Evolutionary conservation across 2,797 vertebrate genomes (phyloP).

Genomic region (Pangasius sanitwongsei): DNA sequence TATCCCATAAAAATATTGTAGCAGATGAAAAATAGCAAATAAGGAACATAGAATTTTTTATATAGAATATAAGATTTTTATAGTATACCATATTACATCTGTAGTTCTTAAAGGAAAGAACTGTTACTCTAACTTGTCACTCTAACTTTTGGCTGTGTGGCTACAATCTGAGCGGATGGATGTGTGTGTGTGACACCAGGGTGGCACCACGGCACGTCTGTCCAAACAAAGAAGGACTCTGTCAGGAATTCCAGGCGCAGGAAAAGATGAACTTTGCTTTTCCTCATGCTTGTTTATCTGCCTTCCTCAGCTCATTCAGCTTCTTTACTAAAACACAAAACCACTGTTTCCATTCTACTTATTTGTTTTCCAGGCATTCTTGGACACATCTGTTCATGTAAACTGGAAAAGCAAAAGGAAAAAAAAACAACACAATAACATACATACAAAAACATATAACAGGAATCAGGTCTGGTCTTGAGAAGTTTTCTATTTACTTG

Average conservation of each 20-base stretch:
- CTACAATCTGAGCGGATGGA: slow-evolving; percentile 35
- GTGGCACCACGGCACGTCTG: slow-evolving; percentile 35
- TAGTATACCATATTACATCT: background rate
- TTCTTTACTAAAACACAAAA: slow-evolving; percentile 32
- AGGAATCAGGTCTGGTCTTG: background rate
- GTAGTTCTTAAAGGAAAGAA: background rate
- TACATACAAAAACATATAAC: background rate
- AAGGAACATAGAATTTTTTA: background rate
- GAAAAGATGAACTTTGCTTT: slow-evolving; percentile 49
- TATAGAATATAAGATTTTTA: background rate
- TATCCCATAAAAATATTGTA: background rate
- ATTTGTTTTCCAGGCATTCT: slow-evolving; percentile 6
- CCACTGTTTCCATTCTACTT: slow-evolving; percentile 25
- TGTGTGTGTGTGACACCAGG: slow-evolving; percentile 37
- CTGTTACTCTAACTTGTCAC: background rate
- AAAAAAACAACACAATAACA: background rate
- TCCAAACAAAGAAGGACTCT: slow-evolving; percentile 57
- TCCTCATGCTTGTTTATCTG: slow-evolving; percentile 27
- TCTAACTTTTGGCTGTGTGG: background rate
- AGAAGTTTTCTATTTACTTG: background rate
- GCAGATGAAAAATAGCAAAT: background rate
- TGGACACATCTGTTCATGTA: background rate
- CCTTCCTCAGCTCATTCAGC: slow-evolving; percentile 23
- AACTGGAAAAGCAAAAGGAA: background rate
- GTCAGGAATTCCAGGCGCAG: slow-evolving; percentile 55